phyloP scores from a whole-genome alignment of 2,888 invertebrate species.

The Nomada ferruginata region DNA sequence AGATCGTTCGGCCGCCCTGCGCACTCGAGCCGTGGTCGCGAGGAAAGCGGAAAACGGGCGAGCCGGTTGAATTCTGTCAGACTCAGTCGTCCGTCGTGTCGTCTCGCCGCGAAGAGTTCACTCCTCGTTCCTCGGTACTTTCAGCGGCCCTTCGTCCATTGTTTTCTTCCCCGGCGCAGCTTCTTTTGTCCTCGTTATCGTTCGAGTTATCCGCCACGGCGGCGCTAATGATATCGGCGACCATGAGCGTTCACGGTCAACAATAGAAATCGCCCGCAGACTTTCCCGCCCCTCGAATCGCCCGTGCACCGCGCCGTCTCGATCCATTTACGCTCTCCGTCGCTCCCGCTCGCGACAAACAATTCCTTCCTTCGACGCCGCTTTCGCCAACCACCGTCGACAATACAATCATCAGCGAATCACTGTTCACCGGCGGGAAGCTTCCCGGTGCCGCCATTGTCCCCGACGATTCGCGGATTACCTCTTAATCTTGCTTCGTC shows the following conservation, averaged over 20 bases:
- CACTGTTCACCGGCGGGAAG: conserved; percentile 40
- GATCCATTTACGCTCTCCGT: conserved; percentile 8
- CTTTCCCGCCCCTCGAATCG: conserved; percentile 52
- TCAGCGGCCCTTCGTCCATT: conserved; percentile 58
- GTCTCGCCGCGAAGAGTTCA: conserved; percentile 35
- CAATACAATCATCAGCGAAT: conserved; percentile 59
- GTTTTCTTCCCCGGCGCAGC: conserved; percentile 66
- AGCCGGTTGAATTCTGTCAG: conserved; percentile 57
- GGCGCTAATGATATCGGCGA: conserved; percentile 77
- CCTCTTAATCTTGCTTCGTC: not conserved
- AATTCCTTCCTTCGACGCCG: conserved; percentile 26
- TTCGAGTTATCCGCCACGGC: conserved; percentile 74
- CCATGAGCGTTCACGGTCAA: conserved; percentile 65
- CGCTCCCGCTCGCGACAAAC: conserved; percentile 23
- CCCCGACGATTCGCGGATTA: conserved; percentile 49
- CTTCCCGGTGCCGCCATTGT: conserved; percentile 62
- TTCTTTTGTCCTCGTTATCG: conserved; percentile 78
- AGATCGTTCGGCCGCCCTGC: conserved; percentile 15
- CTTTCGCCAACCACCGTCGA: conserved; percentile 55
- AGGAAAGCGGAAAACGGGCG: conserved; percentile 6
- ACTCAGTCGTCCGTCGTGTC: conserved; percentile 44
- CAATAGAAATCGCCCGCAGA: conserved; percentile 79
- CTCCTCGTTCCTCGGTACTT: conserved; percentile 49
- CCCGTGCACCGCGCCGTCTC: conserved; percentile 8
- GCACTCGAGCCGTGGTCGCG: conserved; percentile 1